Percentiles rank a stretch among this genome's conserved stretches.
Conservation (phyloP, 2,113 vertebrate species). For the Ovis aries region DNA sequence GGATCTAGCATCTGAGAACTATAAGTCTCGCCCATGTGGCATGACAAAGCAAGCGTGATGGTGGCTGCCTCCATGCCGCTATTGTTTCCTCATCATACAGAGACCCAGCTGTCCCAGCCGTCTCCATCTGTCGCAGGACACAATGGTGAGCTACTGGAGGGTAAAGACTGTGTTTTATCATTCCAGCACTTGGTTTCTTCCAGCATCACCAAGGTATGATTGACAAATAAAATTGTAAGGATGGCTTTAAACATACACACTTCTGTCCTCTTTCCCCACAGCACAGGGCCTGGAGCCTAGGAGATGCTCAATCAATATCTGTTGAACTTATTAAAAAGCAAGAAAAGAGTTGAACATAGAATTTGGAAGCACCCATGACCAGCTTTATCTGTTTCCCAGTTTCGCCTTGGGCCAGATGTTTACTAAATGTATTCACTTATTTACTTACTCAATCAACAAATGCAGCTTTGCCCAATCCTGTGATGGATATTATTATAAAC, state of each 20-base stretch:
- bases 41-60: background rate
- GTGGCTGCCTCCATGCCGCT: too few species aligned
- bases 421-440: slow-evolving; percentile 20
- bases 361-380: background rate
- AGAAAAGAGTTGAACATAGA: background rate
- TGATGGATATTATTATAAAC: slow-evolving; percentile 19
- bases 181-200: background rate
- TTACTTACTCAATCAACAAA: slow-evolving; percentile 51
- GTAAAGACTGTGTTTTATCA: background rate
- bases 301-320: background rate
- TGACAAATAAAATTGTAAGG: background rate
- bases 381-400: background rate
- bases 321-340: background rate
- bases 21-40: background rate
- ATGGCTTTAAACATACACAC: background rate
- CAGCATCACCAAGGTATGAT: background rate
- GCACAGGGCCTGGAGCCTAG: background rate
- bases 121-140: background rate
- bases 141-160: background rate
- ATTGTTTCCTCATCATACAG: rapidly evolving
- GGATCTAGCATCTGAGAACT: background rate
- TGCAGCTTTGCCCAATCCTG: background rate
- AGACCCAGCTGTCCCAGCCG: background rate
- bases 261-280: background rate
- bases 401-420: background rate